phyloP scores from a whole-genome alignment of 2,797 vertebrate species.

The Cirrhinus mrigala region DNA sequence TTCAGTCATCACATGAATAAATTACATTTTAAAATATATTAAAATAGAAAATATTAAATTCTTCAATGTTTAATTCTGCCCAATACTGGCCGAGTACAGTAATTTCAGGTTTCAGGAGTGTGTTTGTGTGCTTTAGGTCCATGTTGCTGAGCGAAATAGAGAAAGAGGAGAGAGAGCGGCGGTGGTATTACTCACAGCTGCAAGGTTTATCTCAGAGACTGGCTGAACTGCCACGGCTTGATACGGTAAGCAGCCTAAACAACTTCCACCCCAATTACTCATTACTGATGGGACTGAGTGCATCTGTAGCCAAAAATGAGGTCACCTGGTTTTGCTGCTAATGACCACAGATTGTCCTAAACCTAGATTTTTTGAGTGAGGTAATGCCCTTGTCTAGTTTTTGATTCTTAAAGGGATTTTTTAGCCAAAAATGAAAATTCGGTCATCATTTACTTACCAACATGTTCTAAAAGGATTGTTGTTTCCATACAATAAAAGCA shows the following conservation, averaged over 20 bases:
- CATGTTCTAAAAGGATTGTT: not conserved
- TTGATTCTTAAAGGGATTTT: not conserved
- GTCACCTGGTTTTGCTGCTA: constrained; percentile 32
- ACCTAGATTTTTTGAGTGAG: constrained; percentile 17
- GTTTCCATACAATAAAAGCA: not conserved
- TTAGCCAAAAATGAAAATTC: not conserved
- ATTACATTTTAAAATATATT: no score
- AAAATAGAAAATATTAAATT: no score
- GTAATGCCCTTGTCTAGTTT: not conserved
- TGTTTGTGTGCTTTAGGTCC: constrained; percentile 75
- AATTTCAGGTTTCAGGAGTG: not conserved
- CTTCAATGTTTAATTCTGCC: not conserved
- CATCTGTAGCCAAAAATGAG: constrained; percentile 31
- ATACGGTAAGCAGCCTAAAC: constrained; percentile 81
- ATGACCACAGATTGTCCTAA: constrained; percentile 1
- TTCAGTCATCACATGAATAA: no score
- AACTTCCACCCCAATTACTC: not conserved
- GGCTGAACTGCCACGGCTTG: constrained; percentile 90
- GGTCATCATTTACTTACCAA: not conserved
- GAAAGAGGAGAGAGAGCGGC: constrained; percentile 92
- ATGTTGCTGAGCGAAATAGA: constrained; percentile 92
- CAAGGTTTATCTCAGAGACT: constrained; percentile 91
- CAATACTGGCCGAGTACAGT: not conserved
- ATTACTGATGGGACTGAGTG: not conserved
- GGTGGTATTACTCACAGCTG: constrained; percentile 93